phyloP scores from a whole-genome alignment of 1,140 invertebrate genomes.

The Drosophila nasuta region DNA sequence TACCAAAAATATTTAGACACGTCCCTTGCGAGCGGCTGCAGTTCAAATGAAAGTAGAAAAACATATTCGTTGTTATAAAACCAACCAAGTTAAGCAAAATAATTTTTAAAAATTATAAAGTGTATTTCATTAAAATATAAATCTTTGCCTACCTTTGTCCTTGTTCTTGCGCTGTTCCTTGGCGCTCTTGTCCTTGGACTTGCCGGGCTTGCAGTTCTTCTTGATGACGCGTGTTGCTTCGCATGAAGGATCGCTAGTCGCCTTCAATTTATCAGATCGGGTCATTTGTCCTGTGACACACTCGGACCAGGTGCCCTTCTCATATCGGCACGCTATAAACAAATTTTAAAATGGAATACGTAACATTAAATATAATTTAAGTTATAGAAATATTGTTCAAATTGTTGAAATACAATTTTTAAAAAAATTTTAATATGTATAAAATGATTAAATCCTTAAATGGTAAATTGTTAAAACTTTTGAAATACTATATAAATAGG shows the following conservation, averaged over 20 bases:
- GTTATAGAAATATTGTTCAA: too few relatives aligned
- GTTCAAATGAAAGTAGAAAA: conserved; percentile 16
- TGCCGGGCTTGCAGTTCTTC: conserved; percentile 89
- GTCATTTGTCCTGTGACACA: conserved; percentile 89
- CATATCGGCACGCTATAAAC: conserved; percentile 90
- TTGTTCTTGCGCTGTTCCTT: conserved; percentile 84
- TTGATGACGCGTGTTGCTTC: conserved; percentile 89
- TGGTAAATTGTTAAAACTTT: too few relatives aligned
- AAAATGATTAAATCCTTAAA: too few relatives aligned
- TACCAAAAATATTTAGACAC: conserved; percentile 69
- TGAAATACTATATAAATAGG: too few relatives aligned
- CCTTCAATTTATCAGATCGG: conserved; percentile 89
- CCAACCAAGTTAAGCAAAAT: neutral
- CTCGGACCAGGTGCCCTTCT: conserved; percentile 93
- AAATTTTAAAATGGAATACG: neutral
- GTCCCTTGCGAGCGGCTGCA: conserved; percentile 80
- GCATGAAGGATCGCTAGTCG: conserved; percentile 89
- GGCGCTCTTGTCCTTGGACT: conserved; percentile 84
- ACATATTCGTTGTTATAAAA: too few relatives aligned
- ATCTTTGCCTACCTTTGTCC: conserved; percentile 76
- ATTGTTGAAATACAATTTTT: too few relatives aligned
- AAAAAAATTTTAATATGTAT: too few relatives aligned
- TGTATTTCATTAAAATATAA: neutral
- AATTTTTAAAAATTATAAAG: neutral
- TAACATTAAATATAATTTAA: conserved; percentile 7